phyloP scores from a whole-genome alignment of 2,797 vertebrate genomes.

The Cynopterus sphinx region DNA sequence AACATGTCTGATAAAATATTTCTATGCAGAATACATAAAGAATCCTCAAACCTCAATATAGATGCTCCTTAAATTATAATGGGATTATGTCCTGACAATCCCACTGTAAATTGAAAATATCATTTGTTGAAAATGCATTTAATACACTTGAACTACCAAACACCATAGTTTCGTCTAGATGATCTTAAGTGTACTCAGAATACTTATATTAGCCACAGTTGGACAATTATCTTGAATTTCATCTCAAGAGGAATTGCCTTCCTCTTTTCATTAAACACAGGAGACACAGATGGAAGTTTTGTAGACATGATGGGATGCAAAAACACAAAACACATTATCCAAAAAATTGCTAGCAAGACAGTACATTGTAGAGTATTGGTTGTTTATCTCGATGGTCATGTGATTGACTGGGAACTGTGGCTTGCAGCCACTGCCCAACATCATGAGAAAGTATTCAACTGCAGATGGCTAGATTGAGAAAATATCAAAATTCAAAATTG shows the following conservation, averaged over 20 bases:
- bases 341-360: no score
- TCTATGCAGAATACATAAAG: neutral
- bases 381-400: neutral
- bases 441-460: neutral
- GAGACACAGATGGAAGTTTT: neutral
- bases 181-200: neutral
- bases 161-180: neutral
- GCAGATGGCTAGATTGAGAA: neutral
- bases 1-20: neutral
- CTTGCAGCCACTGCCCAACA: neutral
- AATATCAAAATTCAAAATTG: neutral
- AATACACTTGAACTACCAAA: neutral
- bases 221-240: neutral
- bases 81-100: neutral
- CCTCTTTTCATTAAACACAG: neutral
- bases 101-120: neutral
- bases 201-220: neutral
- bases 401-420: neutral
- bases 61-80: neutral
- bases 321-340: no score
- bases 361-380: no score
- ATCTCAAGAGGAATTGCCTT: neutral
- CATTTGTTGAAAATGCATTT: neutral
- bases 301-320: no score
- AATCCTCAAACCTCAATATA: neutral